phyloP scores from a whole-genome alignment of 2,113 vertebrate genomes.

The Gnathonemus longibarbis region DNA sequence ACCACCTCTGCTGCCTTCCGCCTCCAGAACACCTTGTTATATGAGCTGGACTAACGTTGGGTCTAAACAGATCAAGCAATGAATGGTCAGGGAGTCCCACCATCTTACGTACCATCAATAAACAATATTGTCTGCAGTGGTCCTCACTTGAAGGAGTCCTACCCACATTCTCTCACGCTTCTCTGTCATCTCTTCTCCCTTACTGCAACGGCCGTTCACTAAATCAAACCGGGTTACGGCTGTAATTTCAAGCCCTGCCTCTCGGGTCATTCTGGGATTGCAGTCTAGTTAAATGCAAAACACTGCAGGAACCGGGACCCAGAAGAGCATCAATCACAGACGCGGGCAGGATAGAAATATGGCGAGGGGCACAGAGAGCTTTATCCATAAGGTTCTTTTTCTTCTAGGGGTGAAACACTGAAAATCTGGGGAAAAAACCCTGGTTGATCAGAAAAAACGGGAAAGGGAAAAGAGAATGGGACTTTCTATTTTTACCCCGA shows the following conservation, averaged over 20 bases:
- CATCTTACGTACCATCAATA: neutral
- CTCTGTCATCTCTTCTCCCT: neutral
- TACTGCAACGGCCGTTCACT: neutral
- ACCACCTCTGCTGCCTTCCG: slow-evolving; percentile 60
- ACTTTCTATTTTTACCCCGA: neutral
- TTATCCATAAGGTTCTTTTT: neutral
- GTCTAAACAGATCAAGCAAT: neutral
- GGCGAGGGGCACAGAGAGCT: neutral
- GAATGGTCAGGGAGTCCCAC: neutral
- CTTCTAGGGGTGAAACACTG: neutral
- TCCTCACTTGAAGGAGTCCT: neutral
- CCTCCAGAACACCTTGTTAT: slow-evolving; percentile 75
- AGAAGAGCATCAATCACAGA: slow-evolving; percentile 12
- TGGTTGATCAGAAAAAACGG: neutral
- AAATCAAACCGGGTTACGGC: neutral
- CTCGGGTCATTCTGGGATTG: slow-evolving; percentile 5
- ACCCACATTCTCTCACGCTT: neutral
- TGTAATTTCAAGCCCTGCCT: neutral
- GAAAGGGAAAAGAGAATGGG: neutral
- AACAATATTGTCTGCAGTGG: neutral
- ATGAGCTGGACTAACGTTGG: slow-evolving; percentile 70
- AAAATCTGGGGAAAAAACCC: neutral
- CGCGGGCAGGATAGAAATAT: neutral
- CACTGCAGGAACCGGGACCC: neutral
- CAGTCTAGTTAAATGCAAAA: neutral